Evolutionary conservation across 2,797 vertebrate genomes (phyloP).

Genomic region (Tinamus major): DNA sequence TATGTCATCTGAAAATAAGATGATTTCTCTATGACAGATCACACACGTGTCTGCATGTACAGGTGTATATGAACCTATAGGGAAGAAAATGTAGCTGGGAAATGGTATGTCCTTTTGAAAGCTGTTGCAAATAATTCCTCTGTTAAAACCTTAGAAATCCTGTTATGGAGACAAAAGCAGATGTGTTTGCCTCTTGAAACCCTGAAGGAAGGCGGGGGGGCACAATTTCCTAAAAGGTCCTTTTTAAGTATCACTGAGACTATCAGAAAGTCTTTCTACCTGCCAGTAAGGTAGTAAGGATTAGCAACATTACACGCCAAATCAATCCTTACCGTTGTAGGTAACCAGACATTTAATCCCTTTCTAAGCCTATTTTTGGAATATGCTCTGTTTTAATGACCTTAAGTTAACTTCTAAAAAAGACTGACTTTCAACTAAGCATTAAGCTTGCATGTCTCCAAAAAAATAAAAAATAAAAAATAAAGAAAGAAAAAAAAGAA

Average conservation of each 20-base stretch:
- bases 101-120: not conserved
- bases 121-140: not conserved
- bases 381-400: not conserved
- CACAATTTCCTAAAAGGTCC: not conserved
- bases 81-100: not conserved
- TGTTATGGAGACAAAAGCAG: not conserved
- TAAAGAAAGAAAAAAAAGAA: too few relatives aligned
- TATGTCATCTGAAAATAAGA: not conserved
- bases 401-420: not conserved
- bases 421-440: not conserved
- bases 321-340: not conserved
- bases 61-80: not conserved
- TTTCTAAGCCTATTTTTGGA: conserved; percentile 14
- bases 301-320: not conserved
- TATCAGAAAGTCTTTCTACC: not conserved
- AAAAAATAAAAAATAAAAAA: not conserved
- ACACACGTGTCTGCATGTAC: not conserved
- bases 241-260: not conserved
- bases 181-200: not conserved
- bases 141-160: not conserved
- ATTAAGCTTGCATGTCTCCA: rapidly evolving
- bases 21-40: not conserved
- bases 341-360: not conserved
- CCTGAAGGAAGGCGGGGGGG: not conserved
- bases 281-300: not conserved